Evolutionary conservation across 2,113 vertebrate species (phyloP).

Genomic region (Dipodomys spectabilis): DNA sequence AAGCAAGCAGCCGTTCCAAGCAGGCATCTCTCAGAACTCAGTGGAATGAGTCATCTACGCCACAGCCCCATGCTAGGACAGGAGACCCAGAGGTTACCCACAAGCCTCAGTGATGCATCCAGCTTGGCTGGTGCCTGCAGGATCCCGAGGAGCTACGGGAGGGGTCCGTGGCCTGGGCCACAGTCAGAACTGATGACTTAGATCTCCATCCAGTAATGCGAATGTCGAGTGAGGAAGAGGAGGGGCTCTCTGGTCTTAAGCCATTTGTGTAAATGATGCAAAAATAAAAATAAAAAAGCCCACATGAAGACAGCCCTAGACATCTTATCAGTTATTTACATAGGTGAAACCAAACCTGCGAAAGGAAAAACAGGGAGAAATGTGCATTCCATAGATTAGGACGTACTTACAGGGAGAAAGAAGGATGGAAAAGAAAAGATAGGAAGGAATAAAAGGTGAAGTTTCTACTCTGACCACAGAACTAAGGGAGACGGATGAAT

Average conservation of each 20-base stretch:
- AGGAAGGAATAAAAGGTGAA: not conserved
- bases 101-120: not conserved
- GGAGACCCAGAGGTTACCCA: not conserved
- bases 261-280: not conserved
- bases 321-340: not conserved
- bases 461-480: not conserved
- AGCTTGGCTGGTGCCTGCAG: not conserved
- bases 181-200: not conserved
- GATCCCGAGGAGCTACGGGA: no score
- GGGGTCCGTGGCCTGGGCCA: not conserved
- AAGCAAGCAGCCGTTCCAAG: not conserved
- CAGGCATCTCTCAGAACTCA: not conserved
- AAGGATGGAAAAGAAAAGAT: not conserved
- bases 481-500: not conserved
- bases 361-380: not conserved
- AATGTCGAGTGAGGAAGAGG: not conserved
- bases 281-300: no score
- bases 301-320: not conserved
- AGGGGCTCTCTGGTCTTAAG: not conserved
- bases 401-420: not conserved
- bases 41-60: not conserved
- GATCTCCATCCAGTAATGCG: not conserved
- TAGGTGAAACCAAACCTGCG: not conserved
- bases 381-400: not conserved
- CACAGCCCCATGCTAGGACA: accelerated